These are phyloP conservation scores for Hyperoplus lanceolatus DNA, from an alignment of 2,797 vertebrate species.

Conservation along the genomic window DNA sequence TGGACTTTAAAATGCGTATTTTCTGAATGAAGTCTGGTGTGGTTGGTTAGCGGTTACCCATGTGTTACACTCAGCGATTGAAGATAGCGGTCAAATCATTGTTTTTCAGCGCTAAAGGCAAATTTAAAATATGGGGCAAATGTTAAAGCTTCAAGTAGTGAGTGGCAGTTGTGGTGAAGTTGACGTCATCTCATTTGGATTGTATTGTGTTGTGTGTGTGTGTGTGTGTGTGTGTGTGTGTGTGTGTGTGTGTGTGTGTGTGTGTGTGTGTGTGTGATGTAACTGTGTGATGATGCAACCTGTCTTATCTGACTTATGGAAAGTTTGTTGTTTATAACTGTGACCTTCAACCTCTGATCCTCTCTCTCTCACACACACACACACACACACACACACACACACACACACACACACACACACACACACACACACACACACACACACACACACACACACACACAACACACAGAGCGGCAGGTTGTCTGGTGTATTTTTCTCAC, in stretches of 20 bases:
- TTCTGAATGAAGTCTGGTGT: constrained; percentile 12
- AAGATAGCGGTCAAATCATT: too few relatives aligned
- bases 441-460: constrained; percentile 5
- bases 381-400: constrained; percentile 8
- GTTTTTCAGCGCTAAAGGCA: too few relatives aligned
- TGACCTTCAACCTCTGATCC: constrained; percentile 44
- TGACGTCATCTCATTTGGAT: too few relatives aligned
- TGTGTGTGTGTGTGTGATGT: background rate
- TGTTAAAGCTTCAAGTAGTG: too few relatives aligned
- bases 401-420: background rate
- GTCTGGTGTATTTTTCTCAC: too few relatives aligned
- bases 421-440: background rate
- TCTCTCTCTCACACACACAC: constrained; percentile 33
- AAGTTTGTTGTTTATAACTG: constrained; percentile 16
- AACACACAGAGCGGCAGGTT: background rate
- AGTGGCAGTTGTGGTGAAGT: too few relatives aligned
- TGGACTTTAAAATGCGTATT: background rate
- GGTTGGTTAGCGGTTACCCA: background rate
- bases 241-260: background rate
- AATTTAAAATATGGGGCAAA: too few relatives aligned
- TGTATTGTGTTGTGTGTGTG: too few relatives aligned
- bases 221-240: too few relatives aligned
- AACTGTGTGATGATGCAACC: background rate
- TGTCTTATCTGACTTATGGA: background rate
- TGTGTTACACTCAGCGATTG: too few relatives aligned